phyloP scores from a whole-genome alignment of 53 echinoderm and acorn worm genomes.

The Mesocentrotus franciscanus region DNA sequence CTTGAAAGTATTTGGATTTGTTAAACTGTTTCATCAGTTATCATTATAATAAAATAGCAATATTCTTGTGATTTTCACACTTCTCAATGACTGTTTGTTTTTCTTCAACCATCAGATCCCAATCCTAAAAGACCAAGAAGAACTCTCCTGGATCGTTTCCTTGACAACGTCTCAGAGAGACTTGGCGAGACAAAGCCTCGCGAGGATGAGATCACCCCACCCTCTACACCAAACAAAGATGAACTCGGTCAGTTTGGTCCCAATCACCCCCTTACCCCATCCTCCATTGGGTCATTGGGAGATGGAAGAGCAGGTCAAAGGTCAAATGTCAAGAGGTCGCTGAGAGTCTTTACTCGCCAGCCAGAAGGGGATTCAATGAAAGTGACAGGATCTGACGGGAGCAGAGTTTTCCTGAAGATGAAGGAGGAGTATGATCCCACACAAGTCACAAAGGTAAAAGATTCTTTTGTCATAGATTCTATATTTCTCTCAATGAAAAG shows the following conservation, averaged over 20 bases:
- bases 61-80: neutral
- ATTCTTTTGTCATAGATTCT: neutral
- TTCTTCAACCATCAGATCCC: conserved; percentile 48
- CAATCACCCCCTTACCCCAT: conserved; percentile 1
- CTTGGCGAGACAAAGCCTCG: conserved; percentile 2
- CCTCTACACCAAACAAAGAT: conserved; percentile 76
- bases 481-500: neutral
- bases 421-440: conserved; percentile 64
- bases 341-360: conserved; percentile 74
- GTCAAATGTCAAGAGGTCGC: conserved; percentile 55
- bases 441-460: conserved; percentile 64
- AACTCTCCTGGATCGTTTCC: conserved; percentile 46
- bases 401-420: conserved; percentile 78
- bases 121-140: conserved; percentile 47
- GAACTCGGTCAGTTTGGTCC: conserved; percentile 65
- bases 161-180: conserved; percentile 51
- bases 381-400: conserved; percentile 80
- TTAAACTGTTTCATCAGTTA: neutral
- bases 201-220: conserved; percentile 74
- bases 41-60: neutral
- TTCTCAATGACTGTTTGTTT: neutral
- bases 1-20: neutral
- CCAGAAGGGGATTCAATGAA: conserved; percentile 74
- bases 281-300: neutral
- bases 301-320: conserved; percentile 17